These are phyloP conservation scores for Epsilonema sp. DNA, from an alignment of 2,888 invertebrate genomes.

Conservation along the genomic window DNA sequence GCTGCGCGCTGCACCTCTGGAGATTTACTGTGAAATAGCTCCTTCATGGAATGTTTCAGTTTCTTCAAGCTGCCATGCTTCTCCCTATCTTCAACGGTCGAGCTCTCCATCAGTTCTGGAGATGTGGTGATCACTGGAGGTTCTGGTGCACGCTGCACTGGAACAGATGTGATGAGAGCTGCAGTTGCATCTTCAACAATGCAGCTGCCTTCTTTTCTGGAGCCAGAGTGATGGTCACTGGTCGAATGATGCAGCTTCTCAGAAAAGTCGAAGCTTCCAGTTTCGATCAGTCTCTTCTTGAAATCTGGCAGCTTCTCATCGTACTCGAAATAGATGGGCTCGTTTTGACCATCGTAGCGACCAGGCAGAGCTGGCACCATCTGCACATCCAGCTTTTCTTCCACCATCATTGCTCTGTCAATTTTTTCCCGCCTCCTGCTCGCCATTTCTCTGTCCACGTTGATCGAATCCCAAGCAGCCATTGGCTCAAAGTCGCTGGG, in stretches of 20 bases:
- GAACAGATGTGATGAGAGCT: no score
- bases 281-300: conserved; percentile 10
- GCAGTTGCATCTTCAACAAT: no score
- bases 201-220: not conserved
- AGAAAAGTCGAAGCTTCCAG: conserved; percentile 8
- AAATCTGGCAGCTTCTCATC: conserved; percentile 9
- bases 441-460: not conserved
- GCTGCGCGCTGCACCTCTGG: no score
- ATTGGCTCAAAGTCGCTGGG: conserved; percentile 6
- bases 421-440: not conserved
- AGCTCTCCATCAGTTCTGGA: no score
- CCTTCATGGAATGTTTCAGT: no score
- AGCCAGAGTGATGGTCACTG: not conserved
- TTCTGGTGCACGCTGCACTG: no score
- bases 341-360: not conserved
- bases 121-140: no score
- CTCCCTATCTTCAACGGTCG: not conserved
- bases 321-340: conserved; percentile 10
- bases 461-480: conserved; percentile 3
- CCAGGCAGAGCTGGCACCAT: conserved; percentile 1
- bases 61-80: not conserved
- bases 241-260: not conserved
- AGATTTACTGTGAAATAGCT: no score
- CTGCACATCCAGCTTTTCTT: not conserved
- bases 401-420: not conserved